Conservation (phyloP, 1,140 invertebrate genomes). For the Cryptotermes secundus region DNA sequence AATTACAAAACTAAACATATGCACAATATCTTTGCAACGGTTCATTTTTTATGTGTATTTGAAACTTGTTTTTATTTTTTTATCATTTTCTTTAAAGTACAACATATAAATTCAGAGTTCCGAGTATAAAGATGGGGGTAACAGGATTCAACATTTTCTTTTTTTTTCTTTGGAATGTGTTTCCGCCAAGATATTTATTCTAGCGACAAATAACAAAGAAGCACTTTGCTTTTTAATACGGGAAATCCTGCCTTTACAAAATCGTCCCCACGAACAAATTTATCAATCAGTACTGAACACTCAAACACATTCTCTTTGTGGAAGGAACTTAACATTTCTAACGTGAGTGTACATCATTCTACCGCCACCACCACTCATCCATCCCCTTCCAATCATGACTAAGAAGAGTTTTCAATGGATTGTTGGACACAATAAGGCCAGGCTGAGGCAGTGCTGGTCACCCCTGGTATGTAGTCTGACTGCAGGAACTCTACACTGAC, state of each 20-base stretch:
- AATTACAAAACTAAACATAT: conserved; percentile 40
- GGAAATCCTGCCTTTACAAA: background rate
- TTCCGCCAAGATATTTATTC: conserved; percentile 19
- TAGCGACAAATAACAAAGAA: background rate
- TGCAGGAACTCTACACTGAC: too few species aligned
- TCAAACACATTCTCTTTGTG: conserved; percentile 3
- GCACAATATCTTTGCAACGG: conserved; percentile 36
- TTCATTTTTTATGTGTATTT: conserved; percentile 34
- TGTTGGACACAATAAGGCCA: background rate
- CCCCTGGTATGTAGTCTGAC: background rate
- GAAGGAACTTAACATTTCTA: background rate
- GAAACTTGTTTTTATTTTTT: conserved; percentile 26
- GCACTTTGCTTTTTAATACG: background rate
- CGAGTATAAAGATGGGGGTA: conserved; percentile 30
- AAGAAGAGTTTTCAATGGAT: background rate
- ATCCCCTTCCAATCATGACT: background rate
- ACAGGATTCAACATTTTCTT: conserved; percentile 29
- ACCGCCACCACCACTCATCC: background rate
- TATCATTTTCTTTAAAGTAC: conserved; percentile 26
- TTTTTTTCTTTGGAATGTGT: conserved; percentile 35
- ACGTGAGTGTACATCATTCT: background rate
- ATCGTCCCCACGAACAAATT: background rate
- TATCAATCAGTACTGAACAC: background rate
- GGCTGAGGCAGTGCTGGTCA: background rate
- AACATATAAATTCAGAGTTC: conserved; percentile 35